A percentile compares a stretch with the other conserved stretches of the same genome.
Evolutionary conservation across 2,888 invertebrate species (phyloP).

Genomic region (Stegana nigrithorax): DNA sequence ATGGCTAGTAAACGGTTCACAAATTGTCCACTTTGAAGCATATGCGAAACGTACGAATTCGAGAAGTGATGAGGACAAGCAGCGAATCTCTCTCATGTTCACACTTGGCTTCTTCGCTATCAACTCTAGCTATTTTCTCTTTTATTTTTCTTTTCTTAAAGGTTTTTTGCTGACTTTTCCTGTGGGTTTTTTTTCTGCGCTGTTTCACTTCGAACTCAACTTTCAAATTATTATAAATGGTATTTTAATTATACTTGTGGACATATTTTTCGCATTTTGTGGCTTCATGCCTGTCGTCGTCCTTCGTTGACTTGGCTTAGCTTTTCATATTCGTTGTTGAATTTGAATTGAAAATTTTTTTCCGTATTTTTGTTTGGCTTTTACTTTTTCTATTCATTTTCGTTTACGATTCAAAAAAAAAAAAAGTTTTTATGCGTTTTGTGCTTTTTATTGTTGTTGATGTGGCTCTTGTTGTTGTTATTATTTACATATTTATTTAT

Average conservation of each 20-base stretch:
- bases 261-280: slow-evolving; percentile 24
- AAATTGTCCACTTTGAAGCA: too few species aligned
- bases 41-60: too few species aligned
- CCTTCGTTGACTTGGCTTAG: neutral
- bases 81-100: too few species aligned
- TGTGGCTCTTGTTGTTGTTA: too few species aligned
- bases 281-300: neutral
- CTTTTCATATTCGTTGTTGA: neutral
- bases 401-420: neutral
- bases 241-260: slow-evolving; percentile 49
- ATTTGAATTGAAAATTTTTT: neutral
- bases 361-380: neutral
- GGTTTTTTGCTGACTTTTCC: neutral
- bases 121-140: too few species aligned
- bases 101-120: too few species aligned
- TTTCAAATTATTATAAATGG: slow-evolving; percentile 50
- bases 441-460: too few species aligned
- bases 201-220: slow-evolving; percentile 32
- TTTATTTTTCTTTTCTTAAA: neutral
- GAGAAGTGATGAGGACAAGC: too few species aligned
- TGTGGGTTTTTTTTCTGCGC: slow-evolving; percentile 28
- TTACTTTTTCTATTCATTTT: neutral
- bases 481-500: too few species aligned
- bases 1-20: too few species aligned
- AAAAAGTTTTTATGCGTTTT: too few species aligned